phyloP scores from a whole-genome alignment of 2,797 vertebrate species.

The Arremon aurantiirostris region DNA sequence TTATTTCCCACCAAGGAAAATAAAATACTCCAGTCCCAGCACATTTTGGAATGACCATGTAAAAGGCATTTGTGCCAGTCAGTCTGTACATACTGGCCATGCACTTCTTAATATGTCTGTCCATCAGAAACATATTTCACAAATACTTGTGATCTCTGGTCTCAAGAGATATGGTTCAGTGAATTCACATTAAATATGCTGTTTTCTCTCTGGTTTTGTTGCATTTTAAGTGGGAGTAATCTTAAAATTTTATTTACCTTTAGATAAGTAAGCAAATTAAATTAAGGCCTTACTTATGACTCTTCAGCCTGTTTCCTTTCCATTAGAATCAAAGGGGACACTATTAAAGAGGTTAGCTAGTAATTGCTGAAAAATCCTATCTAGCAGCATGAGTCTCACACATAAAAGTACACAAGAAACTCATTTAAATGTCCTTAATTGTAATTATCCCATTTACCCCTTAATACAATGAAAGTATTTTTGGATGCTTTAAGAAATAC shows the following conservation, averaged over 20 bases:
- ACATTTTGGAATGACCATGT: neutral
- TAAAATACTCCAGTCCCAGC: neutral
- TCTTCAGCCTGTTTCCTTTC: neutral
- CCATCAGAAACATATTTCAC: neutral
- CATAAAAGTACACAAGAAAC: conserved; percentile 10
- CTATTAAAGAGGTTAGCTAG: neutral
- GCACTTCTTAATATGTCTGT: neutral
- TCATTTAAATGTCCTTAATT: neutral
- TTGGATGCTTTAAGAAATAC: neutral
- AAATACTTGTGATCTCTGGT: neutral
- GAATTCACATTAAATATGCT: neutral
- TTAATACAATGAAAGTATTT: neutral
- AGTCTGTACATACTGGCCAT: neutral
- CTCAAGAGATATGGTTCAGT: neutral
- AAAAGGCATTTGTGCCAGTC: neutral
- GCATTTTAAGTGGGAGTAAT: neutral
- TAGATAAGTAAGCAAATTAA: neutral
- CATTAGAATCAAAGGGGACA: neutral
- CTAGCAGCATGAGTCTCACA: neutral
- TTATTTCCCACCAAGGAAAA: neutral
- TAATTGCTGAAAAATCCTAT: neutral
- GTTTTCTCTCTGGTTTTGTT: neutral
- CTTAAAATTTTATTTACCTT: neutral
- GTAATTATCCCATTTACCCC: neutral
- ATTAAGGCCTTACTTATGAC: neutral